Evolutionary conservation across 1,140 invertebrate genomes (phyloP).

Genomic region (Drosophila guanche): DNA sequence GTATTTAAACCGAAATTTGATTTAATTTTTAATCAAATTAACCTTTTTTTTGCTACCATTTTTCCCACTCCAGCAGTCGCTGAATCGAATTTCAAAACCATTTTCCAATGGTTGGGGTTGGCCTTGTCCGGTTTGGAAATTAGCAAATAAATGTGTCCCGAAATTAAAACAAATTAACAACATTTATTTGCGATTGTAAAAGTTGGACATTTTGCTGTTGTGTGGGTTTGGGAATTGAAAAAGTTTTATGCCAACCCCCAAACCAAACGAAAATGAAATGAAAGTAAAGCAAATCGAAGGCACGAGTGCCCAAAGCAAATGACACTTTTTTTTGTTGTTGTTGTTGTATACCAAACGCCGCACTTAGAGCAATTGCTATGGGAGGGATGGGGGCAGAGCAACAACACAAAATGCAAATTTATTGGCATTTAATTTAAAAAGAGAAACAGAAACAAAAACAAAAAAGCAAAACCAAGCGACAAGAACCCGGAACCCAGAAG

Average conservation of each 20-base stretch:
- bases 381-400: neutral
- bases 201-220: slow-evolving; percentile 62
- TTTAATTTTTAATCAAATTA: too few relatives aligned
- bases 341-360: neutral
- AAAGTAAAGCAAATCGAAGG: slow-evolving; percentile 60
- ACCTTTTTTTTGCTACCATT: slow-evolving; percentile 5
- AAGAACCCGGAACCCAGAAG: slow-evolving; percentile 49
- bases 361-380: slow-evolving; percentile 47
- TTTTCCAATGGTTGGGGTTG: slow-evolving; percentile 20
- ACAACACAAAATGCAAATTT: slow-evolving; percentile 69
- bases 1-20: too few relatives aligned
- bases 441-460: slow-evolving; percentile 58
- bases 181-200: slow-evolving; percentile 75
- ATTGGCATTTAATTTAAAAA: slow-evolving; percentile 77
- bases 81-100: slow-evolving; percentile 31
- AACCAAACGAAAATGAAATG: slow-evolving; percentile 41
- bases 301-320: slow-evolving; percentile 64
- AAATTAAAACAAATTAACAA: slow-evolving; percentile 80
- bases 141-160: slow-evolving; percentile 62
- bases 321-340: slow-evolving; percentile 64
- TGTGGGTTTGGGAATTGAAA: slow-evolving; percentile 66
- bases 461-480: slow-evolving; percentile 14
- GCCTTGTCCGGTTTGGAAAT: slow-evolving; percentile 39
- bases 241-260: slow-evolving; percentile 47
- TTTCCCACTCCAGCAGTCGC: neutral